phyloP scores from a whole-genome alignment of 2,888 invertebrate species.

The Standfussiana lucernea region DNA sequence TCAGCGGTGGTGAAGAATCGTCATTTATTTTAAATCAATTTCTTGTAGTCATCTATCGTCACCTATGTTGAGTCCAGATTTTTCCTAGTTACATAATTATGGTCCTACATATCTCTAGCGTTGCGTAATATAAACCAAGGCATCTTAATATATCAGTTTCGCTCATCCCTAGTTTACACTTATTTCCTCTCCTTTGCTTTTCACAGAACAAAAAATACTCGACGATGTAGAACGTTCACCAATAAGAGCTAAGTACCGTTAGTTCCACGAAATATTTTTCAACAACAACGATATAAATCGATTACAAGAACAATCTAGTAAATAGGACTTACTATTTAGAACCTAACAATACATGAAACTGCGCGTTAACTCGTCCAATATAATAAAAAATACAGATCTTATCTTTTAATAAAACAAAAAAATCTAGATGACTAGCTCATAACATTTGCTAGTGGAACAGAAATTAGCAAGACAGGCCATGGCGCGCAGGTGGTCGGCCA shows the following conservation, averaged over 20 bases:
- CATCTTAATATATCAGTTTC: not conserved
- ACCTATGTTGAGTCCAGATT: not conserved
- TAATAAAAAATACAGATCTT: constrained; percentile 63
- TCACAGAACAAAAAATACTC: not conserved
- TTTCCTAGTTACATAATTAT: not conserved
- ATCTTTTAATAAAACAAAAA: constrained; percentile 62
- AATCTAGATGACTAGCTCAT: constrained; percentile 63
- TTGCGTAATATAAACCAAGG: not conserved
- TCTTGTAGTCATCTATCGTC: not conserved
- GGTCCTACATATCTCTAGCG: not conserved
- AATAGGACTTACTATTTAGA: constrained; percentile 31
- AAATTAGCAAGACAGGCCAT: constrained; percentile 58
- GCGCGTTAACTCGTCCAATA: constrained; percentile 54
- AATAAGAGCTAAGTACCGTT: constrained; percentile 7
- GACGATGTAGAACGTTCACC: not conserved
- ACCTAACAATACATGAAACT: constrained; percentile 57
- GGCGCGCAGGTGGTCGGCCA: constrained; percentile 48
- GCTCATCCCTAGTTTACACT: not conserved
- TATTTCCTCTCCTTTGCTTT: not conserved
- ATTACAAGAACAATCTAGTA: constrained; percentile 36
- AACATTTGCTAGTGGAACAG: constrained; percentile 57
- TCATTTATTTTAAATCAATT: not conserved
- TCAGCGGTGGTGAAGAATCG: not conserved
- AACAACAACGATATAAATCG: constrained; percentile 28
- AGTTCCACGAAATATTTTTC: not conserved